Conservation (phyloP, 2,113 vertebrate genomes). For the Lepisosteus oculatus region DNA sequence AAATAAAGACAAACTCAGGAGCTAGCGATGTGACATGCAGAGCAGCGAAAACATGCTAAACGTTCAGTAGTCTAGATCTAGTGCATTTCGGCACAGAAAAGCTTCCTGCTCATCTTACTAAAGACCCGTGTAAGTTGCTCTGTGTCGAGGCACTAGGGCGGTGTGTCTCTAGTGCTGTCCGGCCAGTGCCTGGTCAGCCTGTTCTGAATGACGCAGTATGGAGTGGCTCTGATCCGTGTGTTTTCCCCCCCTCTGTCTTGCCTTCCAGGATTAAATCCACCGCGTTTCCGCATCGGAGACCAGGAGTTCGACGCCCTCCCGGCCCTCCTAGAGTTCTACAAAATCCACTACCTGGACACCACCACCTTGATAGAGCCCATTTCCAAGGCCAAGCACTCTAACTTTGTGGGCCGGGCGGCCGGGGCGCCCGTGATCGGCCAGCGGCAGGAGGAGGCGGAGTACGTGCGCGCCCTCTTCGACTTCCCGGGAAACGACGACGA, state of each 20-base stretch:
- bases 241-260: neutral
- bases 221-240: neutral
- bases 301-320: constrained; percentile 96
- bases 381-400: constrained; percentile 82
- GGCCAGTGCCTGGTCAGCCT: too few relatives aligned
- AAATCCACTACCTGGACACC: constrained; percentile 99
- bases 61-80: too few relatives aligned
- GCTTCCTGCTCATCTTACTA: too few relatives aligned
- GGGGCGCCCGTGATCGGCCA: constrained; percentile 53
- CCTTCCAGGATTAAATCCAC: constrained; percentile 71
- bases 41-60: too few relatives aligned
- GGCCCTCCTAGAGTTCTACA: constrained; percentile 96
- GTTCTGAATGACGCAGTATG: too few relatives aligned
- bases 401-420: constrained; percentile 39
- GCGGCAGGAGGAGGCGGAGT: constrained; percentile 83
- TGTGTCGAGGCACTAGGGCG: too few relatives aligned
- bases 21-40: too few relatives aligned
- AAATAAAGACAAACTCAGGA: too few relatives aligned
- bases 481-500: constrained; percentile 97
- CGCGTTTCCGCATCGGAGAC: constrained; percentile 92
- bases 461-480: constrained; percentile 93
- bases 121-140: too few relatives aligned
- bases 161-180: too few relatives aligned
- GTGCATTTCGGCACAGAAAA: too few relatives aligned
- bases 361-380: constrained; percentile 97